phyloP scores from a whole-genome alignment of 2,113 vertebrate species.

The Synodontis membranacea region DNA sequence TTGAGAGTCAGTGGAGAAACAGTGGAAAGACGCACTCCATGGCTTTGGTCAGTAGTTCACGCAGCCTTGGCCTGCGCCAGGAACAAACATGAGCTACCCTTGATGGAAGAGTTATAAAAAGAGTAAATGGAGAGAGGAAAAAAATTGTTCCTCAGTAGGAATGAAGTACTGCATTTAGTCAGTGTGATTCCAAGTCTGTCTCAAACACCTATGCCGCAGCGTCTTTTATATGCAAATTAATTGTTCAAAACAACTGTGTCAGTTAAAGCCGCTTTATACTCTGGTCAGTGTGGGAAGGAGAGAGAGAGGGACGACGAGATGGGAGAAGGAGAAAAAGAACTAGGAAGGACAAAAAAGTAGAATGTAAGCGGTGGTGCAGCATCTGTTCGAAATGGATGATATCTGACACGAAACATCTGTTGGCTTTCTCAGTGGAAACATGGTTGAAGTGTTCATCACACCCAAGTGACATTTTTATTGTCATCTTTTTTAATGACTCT shows the following conservation, averaged over 20 bases:
- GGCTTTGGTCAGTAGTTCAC: neutral
- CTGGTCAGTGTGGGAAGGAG: neutral
- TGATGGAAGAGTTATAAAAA: neutral
- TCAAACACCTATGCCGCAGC: constrained; percentile 56
- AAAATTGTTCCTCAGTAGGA: constrained; percentile 32
- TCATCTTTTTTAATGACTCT: neutral
- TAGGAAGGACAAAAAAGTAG: constrained; percentile 45
- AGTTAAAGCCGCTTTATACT: constrained; percentile 61
- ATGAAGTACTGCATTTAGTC: constrained; percentile 54
- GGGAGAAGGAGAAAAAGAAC: constrained; percentile 3
- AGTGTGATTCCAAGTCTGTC: constrained; percentile 64
- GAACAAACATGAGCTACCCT: neutral
- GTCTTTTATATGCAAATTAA: constrained; percentile 72
- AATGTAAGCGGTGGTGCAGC: neutral
- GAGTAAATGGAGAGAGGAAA: neutral
- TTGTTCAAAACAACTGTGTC: constrained; percentile 73
- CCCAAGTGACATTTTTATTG: neutral
- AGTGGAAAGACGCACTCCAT: neutral
- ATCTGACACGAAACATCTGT: constrained; percentile 36
- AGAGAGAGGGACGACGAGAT: neutral
- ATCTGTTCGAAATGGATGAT: constrained; percentile 29
- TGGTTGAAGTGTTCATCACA: neutral
- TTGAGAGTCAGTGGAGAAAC: neutral
- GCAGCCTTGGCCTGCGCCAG: neutral
- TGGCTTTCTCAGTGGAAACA: constrained; percentile 12